Conservation (phyloP, 2,888 invertebrate species). For the Lochmaea capreae region DNA sequence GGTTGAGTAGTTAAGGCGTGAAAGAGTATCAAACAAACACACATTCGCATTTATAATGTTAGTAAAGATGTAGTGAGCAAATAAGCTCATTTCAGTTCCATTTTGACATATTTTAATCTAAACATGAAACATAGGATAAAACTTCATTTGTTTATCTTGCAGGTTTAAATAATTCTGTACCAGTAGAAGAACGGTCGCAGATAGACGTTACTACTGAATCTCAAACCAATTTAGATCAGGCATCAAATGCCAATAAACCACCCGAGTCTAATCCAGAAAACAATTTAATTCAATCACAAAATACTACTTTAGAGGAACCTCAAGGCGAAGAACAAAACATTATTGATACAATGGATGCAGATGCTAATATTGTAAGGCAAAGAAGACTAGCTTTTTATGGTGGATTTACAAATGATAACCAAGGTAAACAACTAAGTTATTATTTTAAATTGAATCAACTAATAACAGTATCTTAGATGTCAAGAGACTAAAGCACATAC, state of each 20-base stretch:
- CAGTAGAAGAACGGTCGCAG: background rate
- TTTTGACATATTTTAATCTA: too few species aligned
- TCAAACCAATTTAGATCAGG: conserved; percentile 12
- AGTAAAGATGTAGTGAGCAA: too few species aligned
- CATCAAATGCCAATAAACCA: conserved; percentile 44
- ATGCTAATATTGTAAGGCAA: conserved; percentile 62
- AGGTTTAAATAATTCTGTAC: background rate
- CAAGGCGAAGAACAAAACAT: conserved; percentile 58
- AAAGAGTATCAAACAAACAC: too few species aligned
- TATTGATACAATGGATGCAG: conserved; percentile 72
- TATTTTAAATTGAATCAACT: too few species aligned
- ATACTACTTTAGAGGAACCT: conserved; percentile 20
- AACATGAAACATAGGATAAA: too few species aligned
- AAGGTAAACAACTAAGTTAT: conserved; percentile 14
- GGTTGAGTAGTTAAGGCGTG: too few species aligned
- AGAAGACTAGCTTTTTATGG: conserved; percentile 62
- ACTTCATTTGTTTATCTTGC: background rate
- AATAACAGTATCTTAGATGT: background rate
- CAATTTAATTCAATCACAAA: conserved; percentile 25
- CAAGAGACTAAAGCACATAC: too few species aligned
- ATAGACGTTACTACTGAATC: background rate
- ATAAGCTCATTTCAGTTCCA: too few species aligned
- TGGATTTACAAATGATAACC: conserved; percentile 25
- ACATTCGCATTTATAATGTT: too few species aligned
- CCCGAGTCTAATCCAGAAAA: conserved; percentile 46